A percentile compares a stretch with the other conserved stretches of the same genome.
phyloP scores from a whole-genome alignment of 2,888 invertebrate species.

The Plutella xylostella region DNA sequence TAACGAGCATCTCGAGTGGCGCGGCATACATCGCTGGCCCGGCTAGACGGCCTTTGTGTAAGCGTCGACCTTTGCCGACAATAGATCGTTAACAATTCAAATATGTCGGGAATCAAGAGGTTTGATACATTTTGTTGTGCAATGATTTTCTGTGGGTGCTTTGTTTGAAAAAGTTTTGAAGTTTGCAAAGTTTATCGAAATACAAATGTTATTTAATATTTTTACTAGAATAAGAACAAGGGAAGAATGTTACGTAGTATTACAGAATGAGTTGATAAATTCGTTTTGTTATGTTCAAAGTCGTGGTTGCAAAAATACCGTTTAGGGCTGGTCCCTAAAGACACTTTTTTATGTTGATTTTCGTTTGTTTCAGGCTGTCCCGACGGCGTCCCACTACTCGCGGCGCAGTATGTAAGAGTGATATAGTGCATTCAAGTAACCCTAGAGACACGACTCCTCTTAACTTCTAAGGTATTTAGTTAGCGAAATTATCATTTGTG shows the following conservation, averaged over 20 bases:
- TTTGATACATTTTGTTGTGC: background rate
- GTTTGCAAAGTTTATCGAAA: too few species aligned
- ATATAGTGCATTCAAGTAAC: constrained; percentile 38
- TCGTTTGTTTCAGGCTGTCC: constrained; percentile 39
- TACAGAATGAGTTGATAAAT: too few species aligned
- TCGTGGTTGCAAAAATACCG: too few species aligned
- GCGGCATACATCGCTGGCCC: background rate
- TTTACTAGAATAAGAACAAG: too few species aligned
- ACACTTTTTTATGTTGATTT: constrained; percentile 9
- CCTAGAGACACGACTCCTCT: constrained; percentile 35
- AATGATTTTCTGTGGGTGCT: background rate
- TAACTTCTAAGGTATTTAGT: constrained; percentile 37
- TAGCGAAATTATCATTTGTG: constrained; percentile 44
- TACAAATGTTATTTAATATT: too few species aligned
- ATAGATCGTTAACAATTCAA: too few species aligned
- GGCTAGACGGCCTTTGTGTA: too few species aligned
- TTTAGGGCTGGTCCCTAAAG: too few species aligned
- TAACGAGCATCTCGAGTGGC: constrained; percentile 33
- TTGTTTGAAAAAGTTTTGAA: background rate
- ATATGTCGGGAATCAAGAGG: background rate
- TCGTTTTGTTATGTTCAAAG: too few species aligned
- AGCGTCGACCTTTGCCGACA: background rate
- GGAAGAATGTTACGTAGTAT: too few species aligned
- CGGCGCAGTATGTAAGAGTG: constrained; percentile 33
- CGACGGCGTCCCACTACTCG: background rate